Evolutionary conservation across 2,888 invertebrate genomes (phyloP).

Genomic region (Chymomyza amoena): DNA sequence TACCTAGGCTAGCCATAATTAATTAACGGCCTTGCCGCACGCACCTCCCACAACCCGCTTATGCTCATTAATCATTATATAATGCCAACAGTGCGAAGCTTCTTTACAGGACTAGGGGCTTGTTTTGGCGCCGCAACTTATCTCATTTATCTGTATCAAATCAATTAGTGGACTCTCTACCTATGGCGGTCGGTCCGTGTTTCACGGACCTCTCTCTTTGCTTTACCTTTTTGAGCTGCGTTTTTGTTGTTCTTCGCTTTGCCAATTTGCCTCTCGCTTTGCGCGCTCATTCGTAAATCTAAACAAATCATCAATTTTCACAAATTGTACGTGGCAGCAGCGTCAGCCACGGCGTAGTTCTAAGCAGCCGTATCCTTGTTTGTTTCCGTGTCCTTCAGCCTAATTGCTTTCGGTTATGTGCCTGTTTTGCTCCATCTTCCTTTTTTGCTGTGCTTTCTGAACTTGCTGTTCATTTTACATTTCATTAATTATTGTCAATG

Average conservation of each 20-base stretch:
- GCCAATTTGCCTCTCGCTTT: slow-evolving; percentile 67
- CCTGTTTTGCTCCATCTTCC: slow-evolving; percentile 30
- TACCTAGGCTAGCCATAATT: slow-evolving; percentile 19
- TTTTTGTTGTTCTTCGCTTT: slow-evolving; percentile 41
- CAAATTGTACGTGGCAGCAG: slow-evolving; percentile 61
- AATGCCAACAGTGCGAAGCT: slow-evolving; percentile 34
- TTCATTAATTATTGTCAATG: slow-evolving; percentile 73
- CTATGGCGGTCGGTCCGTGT: neutral
- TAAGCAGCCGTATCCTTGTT: neutral
- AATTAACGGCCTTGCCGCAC: slow-evolving; percentile 28
- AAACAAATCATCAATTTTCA: slow-evolving; percentile 74
- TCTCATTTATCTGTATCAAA: slow-evolving; percentile 71
- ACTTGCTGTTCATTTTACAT: slow-evolving; percentile 60
- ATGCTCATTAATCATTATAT: slow-evolving; percentile 64
- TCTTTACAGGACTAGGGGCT: slow-evolving; percentile 3
- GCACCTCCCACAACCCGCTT: slow-evolving; percentile 3
- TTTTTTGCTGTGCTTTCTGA: slow-evolving; percentile 7
- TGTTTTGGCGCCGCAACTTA: slow-evolving; percentile 25
- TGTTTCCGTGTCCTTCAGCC: slow-evolving; percentile 36
- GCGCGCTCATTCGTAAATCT: slow-evolving; percentile 70
- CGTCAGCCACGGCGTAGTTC: neutral
- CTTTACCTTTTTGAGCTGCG: slow-evolving; percentile 21
- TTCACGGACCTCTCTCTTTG: neutral
- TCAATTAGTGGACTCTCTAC: slow-evolving; percentile 52
- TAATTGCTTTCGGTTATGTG: slow-evolving; percentile 56